Evolutionary conservation across 2,888 invertebrate species (phyloP).

Genomic region (Argyra leucocephala): DNA sequence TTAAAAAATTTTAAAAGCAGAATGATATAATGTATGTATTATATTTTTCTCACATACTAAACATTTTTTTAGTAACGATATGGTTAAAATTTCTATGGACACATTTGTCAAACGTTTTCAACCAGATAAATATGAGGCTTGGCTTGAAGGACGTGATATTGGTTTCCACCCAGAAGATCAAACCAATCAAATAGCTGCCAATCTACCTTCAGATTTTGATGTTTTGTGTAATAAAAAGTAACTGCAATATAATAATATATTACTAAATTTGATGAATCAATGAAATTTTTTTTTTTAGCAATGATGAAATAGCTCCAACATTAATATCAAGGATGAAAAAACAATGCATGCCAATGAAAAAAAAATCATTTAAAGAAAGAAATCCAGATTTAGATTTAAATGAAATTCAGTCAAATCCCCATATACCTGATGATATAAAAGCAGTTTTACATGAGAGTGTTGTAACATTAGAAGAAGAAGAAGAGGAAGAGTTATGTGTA

Average conservation of each 20-base stretch:
- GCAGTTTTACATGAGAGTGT: conserved; percentile 42
- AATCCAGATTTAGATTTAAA: conserved; percentile 44
- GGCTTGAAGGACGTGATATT: conserved; percentile 82
- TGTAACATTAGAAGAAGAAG: conserved; percentile 27
- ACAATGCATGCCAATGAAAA: conserved; percentile 41
- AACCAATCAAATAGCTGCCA: conserved; percentile 53
- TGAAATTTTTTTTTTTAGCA: conserved; percentile 21
- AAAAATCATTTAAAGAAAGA: conserved; percentile 42
- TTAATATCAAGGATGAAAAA: conserved; percentile 41
- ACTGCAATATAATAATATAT: no score
- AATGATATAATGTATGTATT: no score
- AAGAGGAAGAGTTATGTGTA: conserved; percentile 24
- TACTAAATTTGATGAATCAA: no score
- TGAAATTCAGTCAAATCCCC: conserved; percentile 43
- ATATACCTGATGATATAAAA: conserved; percentile 43
- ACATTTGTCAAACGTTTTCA: conserved; percentile 93
- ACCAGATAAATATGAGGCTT: conserved; percentile 76
- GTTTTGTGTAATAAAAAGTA: conserved; percentile 68
- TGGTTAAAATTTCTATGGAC: conserved; percentile 98
- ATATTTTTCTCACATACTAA: neutral
- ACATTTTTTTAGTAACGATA: conserved; percentile 60
- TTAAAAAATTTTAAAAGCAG: neutral
- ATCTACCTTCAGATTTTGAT: conserved; percentile 73
- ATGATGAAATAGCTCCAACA: conserved; percentile 29
- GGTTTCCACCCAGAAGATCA: conserved; percentile 92